These are phyloP conservation scores for Carcharodon carcharias DNA, from an alignment of 2,797 vertebrate species.

Conservation along the genomic window DNA sequence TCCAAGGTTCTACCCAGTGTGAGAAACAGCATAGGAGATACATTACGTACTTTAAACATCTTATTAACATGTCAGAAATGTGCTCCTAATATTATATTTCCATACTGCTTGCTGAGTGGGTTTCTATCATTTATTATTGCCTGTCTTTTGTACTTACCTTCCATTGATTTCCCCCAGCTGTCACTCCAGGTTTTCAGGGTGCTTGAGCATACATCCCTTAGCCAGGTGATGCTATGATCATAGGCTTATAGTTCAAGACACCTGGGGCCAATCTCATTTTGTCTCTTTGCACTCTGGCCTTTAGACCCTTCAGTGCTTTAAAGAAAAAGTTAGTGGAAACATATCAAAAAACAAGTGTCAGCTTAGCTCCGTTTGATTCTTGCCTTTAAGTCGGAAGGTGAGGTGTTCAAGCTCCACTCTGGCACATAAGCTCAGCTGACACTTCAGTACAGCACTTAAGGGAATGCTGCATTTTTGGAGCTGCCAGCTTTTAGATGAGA, in stretches of 20 bases:
- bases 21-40: background rate
- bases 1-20: background rate
- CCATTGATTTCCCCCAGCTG: background rate
- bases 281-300: background rate
- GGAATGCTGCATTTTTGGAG: background rate
- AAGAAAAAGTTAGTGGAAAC: background rate
- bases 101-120: background rate
- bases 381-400: background rate
- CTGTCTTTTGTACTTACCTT: background rate
- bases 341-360: background rate
- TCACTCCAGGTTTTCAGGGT: background rate
- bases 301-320: background rate
- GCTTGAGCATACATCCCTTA: background rate
- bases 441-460: background rate
- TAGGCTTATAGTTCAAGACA: background rate
- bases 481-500: background rate
- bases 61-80: background rate
- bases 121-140: background rate
- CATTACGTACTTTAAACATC: background rate
- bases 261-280: background rate
- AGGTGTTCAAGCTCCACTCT: background rate
- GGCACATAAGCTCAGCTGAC: background rate
- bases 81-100: background rate
- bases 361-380: background rate
- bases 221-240: background rate